Percentiles rank a stretch among this genome's conserved stretches.
These are phyloP conservation scores for Brienomyrus longianalis DNA, from an alignment of 2,113 vertebrate genomes.

Conservation along the genomic window DNA sequence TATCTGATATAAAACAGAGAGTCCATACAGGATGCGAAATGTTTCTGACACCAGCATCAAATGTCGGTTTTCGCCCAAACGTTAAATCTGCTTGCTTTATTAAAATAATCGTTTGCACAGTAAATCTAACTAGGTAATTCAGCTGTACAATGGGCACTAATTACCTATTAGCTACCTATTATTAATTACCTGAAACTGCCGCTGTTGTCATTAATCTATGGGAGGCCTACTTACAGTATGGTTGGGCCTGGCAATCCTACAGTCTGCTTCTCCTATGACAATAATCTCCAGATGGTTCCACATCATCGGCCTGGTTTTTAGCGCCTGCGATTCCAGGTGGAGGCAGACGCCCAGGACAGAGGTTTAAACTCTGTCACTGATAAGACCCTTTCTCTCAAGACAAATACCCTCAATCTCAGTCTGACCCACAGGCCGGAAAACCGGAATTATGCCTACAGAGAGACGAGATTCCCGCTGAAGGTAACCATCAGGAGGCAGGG, in stretches of 20 bases:
- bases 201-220: neutral
- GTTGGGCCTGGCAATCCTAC: neutral
- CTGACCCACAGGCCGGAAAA: neutral
- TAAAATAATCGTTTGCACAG: neutral
- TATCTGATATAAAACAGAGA: neutral
- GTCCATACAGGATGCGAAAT: neutral
- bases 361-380: neutral
- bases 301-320: neutral
- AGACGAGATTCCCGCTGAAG: neutral
- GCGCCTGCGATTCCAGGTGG: neutral
- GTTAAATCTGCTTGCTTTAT: neutral
- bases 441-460: neutral
- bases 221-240: neutral
- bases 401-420: neutral
- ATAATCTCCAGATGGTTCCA: neutral
- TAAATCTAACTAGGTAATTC: neutral
- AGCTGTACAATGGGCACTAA: neutral
- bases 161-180: neutral
- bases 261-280: neutral
- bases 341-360: neutral
- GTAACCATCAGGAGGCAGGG: neutral
- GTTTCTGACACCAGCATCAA: neutral
- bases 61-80: neutral
- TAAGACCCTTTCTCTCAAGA: neutral
- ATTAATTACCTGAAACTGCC: neutral